Evolutionary conservation across 2,113 vertebrate genomes (phyloP), one percentile per base, ranked within the genome.

Genomic region (Dolichotis patagonum): DNA sequence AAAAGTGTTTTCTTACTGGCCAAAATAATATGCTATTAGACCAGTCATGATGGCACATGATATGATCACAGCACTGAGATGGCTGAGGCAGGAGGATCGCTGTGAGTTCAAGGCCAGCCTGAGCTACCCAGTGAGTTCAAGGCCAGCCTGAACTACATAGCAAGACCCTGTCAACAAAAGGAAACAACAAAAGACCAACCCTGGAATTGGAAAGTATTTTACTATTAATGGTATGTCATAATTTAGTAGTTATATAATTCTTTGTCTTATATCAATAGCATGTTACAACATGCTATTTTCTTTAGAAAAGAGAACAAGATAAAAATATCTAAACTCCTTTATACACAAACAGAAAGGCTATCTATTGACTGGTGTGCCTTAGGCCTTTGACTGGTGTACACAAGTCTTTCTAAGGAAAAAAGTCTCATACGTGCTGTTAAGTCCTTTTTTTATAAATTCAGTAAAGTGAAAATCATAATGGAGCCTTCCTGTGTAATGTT

Each of bases 171-270:
- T 78, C 46, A 46, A 71, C 35, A 77, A 77, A 49, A 49, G 43
- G 52, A 49, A 30, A 24, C 19, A 46, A 46, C 26, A 62, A 78
- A 85, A 89, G 32, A 65, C 58, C n/a, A 88, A 52, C 63, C 82
- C 32, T 58, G 56, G 86, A 96, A 90, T 63, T 94, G 52, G 65
- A 67, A 88, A 52, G 87, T 69, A 63, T 83, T 90, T 96, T 95
- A 83, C 71, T 35, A 71, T 91, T 32, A 87, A 5, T 78, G 10
- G 22, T 91, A 52, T 90, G 12, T 88, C 60, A 83, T 90, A 69
- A 52, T 91, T 95, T 91, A 88, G 91, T 87, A 62, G 81, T 49
- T 63, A 91, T 86, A 93, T 90, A 93, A 60, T 60, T 35, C 28
- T 77, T 92, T 85, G 10, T 32, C n/a, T 95, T 82, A 83, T 1